phyloP scores from a whole-genome alignment of 2,888 invertebrate species.

The Esperia sulphurella region DNA sequence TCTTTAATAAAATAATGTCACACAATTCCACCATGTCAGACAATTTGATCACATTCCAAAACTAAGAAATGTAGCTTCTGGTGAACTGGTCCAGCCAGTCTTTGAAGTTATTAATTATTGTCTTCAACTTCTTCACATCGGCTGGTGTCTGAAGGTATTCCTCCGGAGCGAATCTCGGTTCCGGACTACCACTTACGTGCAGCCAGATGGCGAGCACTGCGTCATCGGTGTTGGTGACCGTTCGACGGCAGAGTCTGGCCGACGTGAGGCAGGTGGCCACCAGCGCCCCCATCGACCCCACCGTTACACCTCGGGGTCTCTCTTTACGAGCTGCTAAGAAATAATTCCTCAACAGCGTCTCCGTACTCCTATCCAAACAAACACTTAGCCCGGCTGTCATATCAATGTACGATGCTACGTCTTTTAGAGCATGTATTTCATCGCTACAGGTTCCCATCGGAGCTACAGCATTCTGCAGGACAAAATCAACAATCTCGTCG shows the following conservation, averaged over 20 bases:
- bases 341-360: conserved; percentile 50
- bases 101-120: conserved; percentile 52
- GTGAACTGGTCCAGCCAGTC: conserved; percentile 60
- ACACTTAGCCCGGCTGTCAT: conserved; percentile 52
- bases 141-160: conserved; percentile 61
- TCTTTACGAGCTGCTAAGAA: conserved; percentile 62
- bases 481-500: conserved; percentile 55
- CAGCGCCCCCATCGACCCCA: conserved; percentile 51
- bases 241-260: conserved; percentile 58
- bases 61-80: conserved; percentile 18
- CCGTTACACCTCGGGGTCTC: conserved; percentile 43
- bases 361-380: conserved; percentile 36
- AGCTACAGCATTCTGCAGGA: conserved; percentile 42
- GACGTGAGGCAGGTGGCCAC: conserved; percentile 48
- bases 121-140: conserved; percentile 46
- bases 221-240: conserved; percentile 49
- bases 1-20: too few species aligned
- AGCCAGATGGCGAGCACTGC: conserved; percentile 69
- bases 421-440: conserved; percentile 41
- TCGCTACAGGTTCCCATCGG: conserved; percentile 30
- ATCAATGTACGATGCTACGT: conserved; percentile 48
- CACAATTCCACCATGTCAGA: too few species aligned
- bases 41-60: neutral
- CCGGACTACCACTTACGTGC: conserved; percentile 56
- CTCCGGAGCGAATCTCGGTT: conserved; percentile 60